Conservation (phyloP, 2,797 vertebrate genomes). For the Remorina albescens region DNA sequence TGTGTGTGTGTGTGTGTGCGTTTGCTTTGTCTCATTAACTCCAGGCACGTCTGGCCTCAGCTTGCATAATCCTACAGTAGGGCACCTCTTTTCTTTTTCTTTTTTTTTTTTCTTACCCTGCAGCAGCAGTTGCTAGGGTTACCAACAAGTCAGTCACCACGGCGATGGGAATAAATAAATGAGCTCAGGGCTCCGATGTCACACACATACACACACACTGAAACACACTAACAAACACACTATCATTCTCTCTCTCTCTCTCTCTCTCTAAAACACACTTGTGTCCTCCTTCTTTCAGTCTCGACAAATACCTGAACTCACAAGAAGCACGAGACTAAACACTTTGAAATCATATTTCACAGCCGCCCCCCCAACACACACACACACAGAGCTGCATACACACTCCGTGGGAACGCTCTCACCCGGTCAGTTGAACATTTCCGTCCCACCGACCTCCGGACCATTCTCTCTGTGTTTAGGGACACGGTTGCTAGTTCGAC, state of each 20-base stretch:
- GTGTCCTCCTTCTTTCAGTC: constrained; percentile 12
- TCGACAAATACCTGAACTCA: constrained; percentile 49
- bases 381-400: constrained; percentile 12
- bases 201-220: constrained; percentile 26
- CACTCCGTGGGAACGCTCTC: background rate
- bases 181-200: constrained; percentile 65
- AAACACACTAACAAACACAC: constrained; percentile 25
- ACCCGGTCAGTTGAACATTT: constrained; percentile 10
- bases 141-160: constrained; percentile 65
- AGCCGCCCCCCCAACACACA: constrained; percentile 31
- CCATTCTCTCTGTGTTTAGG: constrained; percentile 1
- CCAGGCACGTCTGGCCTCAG: constrained; percentile 57
- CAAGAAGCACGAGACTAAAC: constrained; percentile 56
- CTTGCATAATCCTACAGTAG: constrained; percentile 74
- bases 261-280: constrained; percentile 1
- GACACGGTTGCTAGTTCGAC: constrained; percentile 57
- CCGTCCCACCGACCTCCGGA: background rate
- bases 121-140: constrained; percentile 79
- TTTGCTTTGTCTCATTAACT: constrained; percentile 55
- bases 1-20: constrained; percentile 19
- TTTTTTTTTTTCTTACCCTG: too few relatives aligned
- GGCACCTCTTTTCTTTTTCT: constrained; percentile 61
- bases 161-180: constrained; percentile 72
- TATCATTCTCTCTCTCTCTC: background rate
- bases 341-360: constrained; percentile 46